Percentiles rank a stretch among this genome's conserved stretches.
These are phyloP conservation scores for Lithophane leautieri DNA, from an alignment of 2,888 invertebrate genomes.

Conservation along the genomic window DNA sequence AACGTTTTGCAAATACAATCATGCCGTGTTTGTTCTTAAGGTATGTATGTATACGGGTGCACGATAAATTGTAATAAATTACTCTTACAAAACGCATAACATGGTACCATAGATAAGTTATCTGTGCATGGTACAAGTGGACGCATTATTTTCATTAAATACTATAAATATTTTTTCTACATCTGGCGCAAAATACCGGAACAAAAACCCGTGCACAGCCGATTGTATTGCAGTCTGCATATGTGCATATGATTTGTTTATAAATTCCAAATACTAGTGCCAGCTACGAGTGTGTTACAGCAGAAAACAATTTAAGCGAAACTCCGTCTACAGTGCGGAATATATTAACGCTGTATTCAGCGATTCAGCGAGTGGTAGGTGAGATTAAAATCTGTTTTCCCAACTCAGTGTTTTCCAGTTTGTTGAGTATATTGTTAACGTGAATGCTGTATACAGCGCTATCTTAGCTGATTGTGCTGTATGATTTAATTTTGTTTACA, in stretches of 20 bases:
- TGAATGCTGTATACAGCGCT: constrained; percentile 44
- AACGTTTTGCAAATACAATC: no score
- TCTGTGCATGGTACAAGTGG: no score
- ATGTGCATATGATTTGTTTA: constrained; percentile 31
- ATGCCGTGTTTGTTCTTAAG: no score
- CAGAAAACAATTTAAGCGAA: constrained; percentile 43
- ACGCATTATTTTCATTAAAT: not conserved
- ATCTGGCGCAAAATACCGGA: not conserved
- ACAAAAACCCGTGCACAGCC: not conserved
- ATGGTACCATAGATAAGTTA: no score
- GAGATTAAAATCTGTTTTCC: constrained; percentile 61
- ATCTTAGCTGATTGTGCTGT: constrained; percentile 50
- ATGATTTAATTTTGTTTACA: constrained; percentile 50
- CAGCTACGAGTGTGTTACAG: constrained; percentile 8
- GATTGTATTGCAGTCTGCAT: constrained; percentile 10
- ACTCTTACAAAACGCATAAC: no score
- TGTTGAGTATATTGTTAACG: constrained; percentile 49
- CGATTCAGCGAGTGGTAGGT: constrained; percentile 38
- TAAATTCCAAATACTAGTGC: constrained; percentile 34
- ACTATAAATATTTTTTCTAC: not conserved
- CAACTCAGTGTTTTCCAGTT: constrained; percentile 53
- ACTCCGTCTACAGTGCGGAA: constrained; percentile 39
- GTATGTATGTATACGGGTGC: no score
- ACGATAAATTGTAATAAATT: no score
- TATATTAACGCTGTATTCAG: constrained; percentile 53